A percentile compares a stretch with the other conserved stretches of the same genome.
Evolutionary conservation across 2,797 vertebrate species (phyloP).

Genomic region (Poecilia velifera): DNA sequence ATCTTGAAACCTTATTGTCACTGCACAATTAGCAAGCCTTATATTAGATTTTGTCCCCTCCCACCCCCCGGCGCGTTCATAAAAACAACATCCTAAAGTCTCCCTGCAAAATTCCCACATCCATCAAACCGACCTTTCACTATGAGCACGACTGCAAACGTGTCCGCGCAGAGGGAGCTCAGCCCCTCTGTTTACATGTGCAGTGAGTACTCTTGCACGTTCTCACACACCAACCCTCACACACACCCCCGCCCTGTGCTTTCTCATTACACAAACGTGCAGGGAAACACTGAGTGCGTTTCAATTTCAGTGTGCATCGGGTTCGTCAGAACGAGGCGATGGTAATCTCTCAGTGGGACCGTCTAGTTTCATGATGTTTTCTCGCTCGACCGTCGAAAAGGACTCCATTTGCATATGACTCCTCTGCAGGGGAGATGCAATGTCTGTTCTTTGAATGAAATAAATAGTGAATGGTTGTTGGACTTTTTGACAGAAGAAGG

Average conservation of each 20-base stretch:
- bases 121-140: constrained; percentile 10
- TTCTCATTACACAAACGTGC: constrained; percentile 47
- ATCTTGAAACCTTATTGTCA: not conserved
- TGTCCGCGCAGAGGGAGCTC: constrained; percentile 51
- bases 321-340: constrained; percentile 12
- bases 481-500: constrained; percentile 12
- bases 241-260: constrained; percentile 3
- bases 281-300: constrained; percentile 25
- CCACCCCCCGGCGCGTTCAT: not conserved
- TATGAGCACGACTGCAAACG: constrained; percentile 6
- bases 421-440: constrained; percentile 17
- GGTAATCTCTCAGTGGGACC: constrained; percentile 37
- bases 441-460: constrained; percentile 27
- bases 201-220: constrained; percentile 30
- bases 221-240: constrained; percentile 32
- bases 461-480: constrained; percentile 8
- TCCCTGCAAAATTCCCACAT: constrained; percentile 4
- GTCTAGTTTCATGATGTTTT: constrained; percentile 43
- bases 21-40: not conserved
- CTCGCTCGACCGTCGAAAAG: constrained; percentile 36
- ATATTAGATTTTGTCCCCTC: not conserved
- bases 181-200: constrained; percentile 48
- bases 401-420: constrained; percentile 31
- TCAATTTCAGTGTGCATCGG: constrained; percentile 15
- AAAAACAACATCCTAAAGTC: constrained; percentile 1